These are phyloP conservation scores for Eulemur macaco DNA, from an alignment of 2,113 vertebrate species.

Conservation along the genomic window DNA sequence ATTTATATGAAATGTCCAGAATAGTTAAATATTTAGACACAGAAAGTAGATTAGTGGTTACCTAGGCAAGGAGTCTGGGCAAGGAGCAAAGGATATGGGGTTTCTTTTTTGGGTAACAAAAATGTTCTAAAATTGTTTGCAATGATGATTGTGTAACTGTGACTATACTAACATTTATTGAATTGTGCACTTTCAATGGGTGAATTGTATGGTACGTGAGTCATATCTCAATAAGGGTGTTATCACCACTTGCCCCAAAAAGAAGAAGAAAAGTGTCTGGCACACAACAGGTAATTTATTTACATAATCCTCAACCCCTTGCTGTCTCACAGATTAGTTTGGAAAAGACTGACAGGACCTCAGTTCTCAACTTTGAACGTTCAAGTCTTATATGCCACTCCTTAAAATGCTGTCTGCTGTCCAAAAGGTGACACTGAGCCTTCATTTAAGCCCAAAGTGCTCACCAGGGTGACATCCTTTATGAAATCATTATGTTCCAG, in stretches of 20 bases:
- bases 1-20: background rate
- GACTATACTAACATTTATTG: background rate
- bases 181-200: background rate
- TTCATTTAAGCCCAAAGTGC: background rate
- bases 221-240: background rate
- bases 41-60: background rate
- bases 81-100: background rate
- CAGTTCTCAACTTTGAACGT: background rate
- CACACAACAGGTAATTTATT: background rate
- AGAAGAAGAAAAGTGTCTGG: background rate
- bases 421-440: background rate
- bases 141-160: background rate
- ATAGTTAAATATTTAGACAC: background rate
- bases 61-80: background rate
- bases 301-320: background rate
- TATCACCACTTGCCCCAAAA: rapidly evolving
- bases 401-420: background rate
- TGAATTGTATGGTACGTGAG: background rate
- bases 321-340: background rate
- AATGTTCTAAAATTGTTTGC: background rate
- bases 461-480: background rate
- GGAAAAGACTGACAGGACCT: background rate
- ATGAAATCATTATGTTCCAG: background rate
- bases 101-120: background rate
- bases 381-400: background rate